Base-by-base conservation (phyloP, 37 sponge, comb jelly and placozoan genomes). In the Haliclona indistincta region DNA sequence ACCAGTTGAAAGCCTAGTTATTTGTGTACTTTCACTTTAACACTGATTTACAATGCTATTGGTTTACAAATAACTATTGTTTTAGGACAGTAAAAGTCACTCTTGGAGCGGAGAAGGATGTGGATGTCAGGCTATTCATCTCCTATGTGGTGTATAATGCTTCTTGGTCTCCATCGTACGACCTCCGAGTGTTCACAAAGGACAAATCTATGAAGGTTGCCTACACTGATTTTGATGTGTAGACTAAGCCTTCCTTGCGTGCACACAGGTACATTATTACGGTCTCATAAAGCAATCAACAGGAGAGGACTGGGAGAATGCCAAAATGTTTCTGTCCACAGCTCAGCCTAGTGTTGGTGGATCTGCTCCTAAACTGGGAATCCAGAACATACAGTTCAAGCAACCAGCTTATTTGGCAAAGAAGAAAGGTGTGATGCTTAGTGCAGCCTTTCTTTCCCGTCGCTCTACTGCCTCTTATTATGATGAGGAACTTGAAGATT, bases 291-390 rank as follows among this genome's bases (percentile, higher is more conserved):
- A 80, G 42, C 90, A 89, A 69, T 63, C 23, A 51, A 89, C 90
- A 32, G 90, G 85, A 37, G 90, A 89, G 80, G 90, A 89, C 65
- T 89, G 90, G 90, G 37, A 56, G 34, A 70, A 84, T 68, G 90
- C 85, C 54, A 68, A 76, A 39, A 73, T 84, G 35, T 76, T 76
- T 52, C 85, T 89, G 53, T 84, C 85, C 41, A 89, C 90, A 45
- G 90, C 90, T 35, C 47, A 74, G 52, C 90, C 90, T 42, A 89
- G 90, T 54, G 60, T 84, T 5, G 90, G 90, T 32, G 90, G 90
- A 25, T 43, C 73, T 25, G 65, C 86, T 51, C 86, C 86, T 3
- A 7, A 37, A 2, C 67, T 85, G 22, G 51, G 51, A 4, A 62
- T 62, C 3, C 37, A 39, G 0, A 58, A 62, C 80, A 80, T 80